Percentiles rank a stretch among this genome's conserved stretches.
phyloP scores from a whole-genome alignment of 2,113 vertebrate species.

The Spilogale gracilis region DNA sequence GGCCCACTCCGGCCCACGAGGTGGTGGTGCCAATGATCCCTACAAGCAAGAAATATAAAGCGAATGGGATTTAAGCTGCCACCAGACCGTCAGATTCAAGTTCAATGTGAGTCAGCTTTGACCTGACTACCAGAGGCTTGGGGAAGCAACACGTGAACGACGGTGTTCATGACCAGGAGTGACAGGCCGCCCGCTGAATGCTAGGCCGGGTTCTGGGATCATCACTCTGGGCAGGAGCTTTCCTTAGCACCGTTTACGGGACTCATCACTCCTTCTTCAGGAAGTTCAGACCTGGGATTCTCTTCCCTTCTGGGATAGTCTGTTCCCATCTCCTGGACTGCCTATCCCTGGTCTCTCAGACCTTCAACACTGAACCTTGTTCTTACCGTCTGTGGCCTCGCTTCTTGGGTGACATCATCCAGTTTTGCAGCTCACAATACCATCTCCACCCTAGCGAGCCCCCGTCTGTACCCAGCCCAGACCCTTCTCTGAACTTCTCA shows the following conservation, averaged over 20 bases:
- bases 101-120: not conserved
- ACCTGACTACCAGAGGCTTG: not conserved
- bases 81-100: not conserved
- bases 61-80: not conserved
- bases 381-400: accelerated
- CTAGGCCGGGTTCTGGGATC: not conserved
- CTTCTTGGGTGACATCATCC: not conserved
- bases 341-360: not conserved
- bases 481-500: not conserved
- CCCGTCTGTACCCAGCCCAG: not conserved
- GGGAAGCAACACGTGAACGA: accelerated
- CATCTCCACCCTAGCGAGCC: not conserved
- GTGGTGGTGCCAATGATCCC: not conserved
- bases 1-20: not conserved
- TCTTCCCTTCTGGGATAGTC: not conserved
- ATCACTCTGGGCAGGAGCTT: accelerated
- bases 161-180: accelerated
- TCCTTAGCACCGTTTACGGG: not conserved
- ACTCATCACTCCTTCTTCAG: not conserved
- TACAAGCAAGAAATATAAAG: not conserved
- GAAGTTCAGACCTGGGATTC: not conserved
- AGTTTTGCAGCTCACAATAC: not conserved
- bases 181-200: accelerated
- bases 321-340: not conserved
- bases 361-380: accelerated